These are phyloP conservation scores for Dolichoris vasculosae DNA, from an alignment of 1,140 invertebrate species.

Conservation along the genomic window DNA sequence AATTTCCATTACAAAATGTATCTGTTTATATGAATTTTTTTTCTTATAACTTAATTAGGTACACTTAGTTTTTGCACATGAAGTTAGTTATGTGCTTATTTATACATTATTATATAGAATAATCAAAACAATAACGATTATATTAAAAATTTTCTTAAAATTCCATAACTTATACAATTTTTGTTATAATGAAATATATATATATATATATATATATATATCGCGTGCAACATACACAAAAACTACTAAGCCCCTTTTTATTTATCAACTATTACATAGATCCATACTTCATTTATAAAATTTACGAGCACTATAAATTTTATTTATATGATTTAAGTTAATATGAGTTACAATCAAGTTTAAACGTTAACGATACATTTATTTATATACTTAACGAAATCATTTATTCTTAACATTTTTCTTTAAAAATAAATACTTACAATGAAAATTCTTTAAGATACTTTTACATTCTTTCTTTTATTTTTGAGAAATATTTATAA, in stretches of 20 bases:
- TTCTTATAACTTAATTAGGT: slow-evolving; percentile 61
- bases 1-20: too few species aligned
- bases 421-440: background rate
- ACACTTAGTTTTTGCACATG: slow-evolving; percentile 53
- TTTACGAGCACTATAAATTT: background rate
- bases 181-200: too few species aligned
- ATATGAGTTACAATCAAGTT: background rate
- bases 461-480: too few species aligned
- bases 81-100: slow-evolving; percentile 54
- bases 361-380: background rate
- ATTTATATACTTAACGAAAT: background rate
- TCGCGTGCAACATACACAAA: too few species aligned
- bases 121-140: background rate
- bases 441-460: background rate
- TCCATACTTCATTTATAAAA: background rate
- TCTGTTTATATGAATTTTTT: background rate
- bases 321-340: background rate
- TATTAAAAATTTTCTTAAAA: background rate
- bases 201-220: too few species aligned
- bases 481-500: too few species aligned
- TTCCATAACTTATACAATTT: background rate
- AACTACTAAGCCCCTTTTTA: too few species aligned
- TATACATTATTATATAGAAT: slow-evolving; percentile 25
- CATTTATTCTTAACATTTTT: background rate
- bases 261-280: background rate